A percentile compares a stretch with the other conserved stretches of the same genome.
Evolutionary conservation across 1,140 invertebrate species (phyloP).

Genomic region (Notospermus geniculatus): DNA sequence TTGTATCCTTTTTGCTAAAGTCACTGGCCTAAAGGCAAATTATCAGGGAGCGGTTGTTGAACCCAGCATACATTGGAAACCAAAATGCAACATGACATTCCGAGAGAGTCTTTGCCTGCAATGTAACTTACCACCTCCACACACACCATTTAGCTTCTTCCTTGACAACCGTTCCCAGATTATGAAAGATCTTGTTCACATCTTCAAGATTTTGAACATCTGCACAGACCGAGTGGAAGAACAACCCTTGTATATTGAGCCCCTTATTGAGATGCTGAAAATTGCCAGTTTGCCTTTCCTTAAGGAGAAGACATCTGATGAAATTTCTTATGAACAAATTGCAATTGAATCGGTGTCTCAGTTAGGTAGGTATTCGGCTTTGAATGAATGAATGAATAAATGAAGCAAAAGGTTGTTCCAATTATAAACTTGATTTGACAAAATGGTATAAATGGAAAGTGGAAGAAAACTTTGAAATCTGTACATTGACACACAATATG

Average conservation of each 20-base stretch:
- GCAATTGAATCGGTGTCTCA: constrained; percentile 52
- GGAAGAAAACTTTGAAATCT: no score
- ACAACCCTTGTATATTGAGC: constrained; percentile 44
- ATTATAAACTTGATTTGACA: no score
- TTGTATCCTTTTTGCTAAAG: constrained; percentile 47
- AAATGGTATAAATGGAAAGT: no score
- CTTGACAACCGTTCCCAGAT: constrained; percentile 32
- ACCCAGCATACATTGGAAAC: no score
- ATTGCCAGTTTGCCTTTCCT: constrained; percentile 51
- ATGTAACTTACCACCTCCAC: background rate
- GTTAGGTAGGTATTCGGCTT: constrained; percentile 46
- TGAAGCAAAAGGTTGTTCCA: background rate
- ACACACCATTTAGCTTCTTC: background rate
- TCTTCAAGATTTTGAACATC: constrained; percentile 53
- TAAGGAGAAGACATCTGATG: constrained; percentile 56
- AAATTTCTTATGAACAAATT: constrained; percentile 52
- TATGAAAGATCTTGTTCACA: constrained; percentile 53
- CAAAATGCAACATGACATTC: no score
- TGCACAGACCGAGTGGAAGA: constrained; percentile 50
- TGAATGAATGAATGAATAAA: background rate
- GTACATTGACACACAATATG: no score
- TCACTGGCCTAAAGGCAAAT: background rate
- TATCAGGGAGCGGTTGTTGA: background rate
- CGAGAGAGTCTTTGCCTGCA: background rate
- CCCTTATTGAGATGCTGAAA: constrained; percentile 47